phyloP scores from a whole-genome alignment of 92 coral and sea anemone genomes.

The Muricea muricata region DNA sequence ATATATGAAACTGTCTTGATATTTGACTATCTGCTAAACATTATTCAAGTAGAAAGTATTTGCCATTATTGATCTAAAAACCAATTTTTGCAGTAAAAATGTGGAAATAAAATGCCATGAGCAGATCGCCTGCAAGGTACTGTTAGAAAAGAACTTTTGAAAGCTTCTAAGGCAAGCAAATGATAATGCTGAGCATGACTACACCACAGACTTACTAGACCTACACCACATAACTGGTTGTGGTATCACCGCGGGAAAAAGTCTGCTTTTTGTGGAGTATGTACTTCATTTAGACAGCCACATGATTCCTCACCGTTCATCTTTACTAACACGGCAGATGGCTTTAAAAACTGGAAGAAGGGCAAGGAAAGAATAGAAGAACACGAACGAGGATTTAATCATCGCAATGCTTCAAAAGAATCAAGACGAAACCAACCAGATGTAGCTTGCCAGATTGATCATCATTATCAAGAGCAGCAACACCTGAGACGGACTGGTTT shows the following conservation, averaged over 20 bases:
- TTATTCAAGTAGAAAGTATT: no score
- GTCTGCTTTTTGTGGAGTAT: conserved; percentile 2
- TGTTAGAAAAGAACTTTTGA: conserved; percentile 6
- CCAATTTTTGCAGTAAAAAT: neutral
- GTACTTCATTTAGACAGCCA: neutral
- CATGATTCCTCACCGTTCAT: conserved; percentile 1
- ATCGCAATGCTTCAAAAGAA: no score
- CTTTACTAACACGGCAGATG: neutral
- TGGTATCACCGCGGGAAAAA: conserved; percentile 12
- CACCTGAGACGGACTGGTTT: no score
- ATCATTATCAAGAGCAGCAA: no score
- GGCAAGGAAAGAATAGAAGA: no score
- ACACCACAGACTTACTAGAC: neutral
- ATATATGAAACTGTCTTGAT: no score
- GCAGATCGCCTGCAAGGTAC: conserved; percentile 1
- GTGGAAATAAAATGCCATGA: neutral
- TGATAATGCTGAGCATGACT: neutral
- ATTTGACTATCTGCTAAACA: no score
- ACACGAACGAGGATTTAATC: no score
- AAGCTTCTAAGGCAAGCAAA: conserved; percentile 5
- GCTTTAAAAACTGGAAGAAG: neutral
- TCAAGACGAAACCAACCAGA: no score
- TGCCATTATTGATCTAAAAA: no score
- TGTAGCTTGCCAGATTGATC: no score
- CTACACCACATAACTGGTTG: conserved; percentile 5